Evolutionary conservation across 2,797 vertebrate genomes (phyloP), one percentile per base, ranked within the genome.

Genomic region (Halcyon leucocephala): DNA sequence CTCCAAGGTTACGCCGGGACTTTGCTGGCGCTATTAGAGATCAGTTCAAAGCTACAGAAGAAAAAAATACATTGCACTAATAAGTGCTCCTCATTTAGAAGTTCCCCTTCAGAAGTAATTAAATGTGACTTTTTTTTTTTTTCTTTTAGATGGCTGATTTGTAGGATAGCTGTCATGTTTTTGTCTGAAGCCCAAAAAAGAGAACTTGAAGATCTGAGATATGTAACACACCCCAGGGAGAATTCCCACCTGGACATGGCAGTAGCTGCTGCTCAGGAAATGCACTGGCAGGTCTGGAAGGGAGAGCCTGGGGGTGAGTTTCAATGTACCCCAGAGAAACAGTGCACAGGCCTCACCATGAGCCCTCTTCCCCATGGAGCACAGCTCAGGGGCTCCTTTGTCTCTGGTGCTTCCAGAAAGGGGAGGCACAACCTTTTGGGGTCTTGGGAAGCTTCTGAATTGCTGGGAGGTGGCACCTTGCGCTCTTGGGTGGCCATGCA

Each of bases 21-120:
- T 96, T 97, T 0, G 1, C 84, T 93, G 88, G 91, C 58, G 10
- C 95, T 97, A 72, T 96, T 93, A 97, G 74, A 95, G 92, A 97
- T 96, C 84, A 97, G 74, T 94, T 97, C 90, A 96, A 96, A 97
- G 96, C 93, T 95, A 96, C 95, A 10, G 31, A 83, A 94, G 77
- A 52, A 95, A 92, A 97, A 97, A 97, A 97, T 94, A 95, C 79
- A 97, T 95, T 86, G 87, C 71, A 49, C 67, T 97, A 98, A 97
- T 97, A 98, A 97, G 83, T 81, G 82, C 52, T 97, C 70, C 65
- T 95, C 29, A 14, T 95, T 96, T 96, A 80, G 65, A 96, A 95
- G 92, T 88, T 96, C 84, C 77, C 83, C 91, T 90, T 95, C 67
- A 96, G 94, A 93, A 97, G 82, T 96, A 94, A 97, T 98, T 97